A percentile compares a stretch with the other conserved stretches of the same genome.
phyloP scores from a whole-genome alignment of 1,140 invertebrate species.

The Drosophila pallidifrons region DNA sequence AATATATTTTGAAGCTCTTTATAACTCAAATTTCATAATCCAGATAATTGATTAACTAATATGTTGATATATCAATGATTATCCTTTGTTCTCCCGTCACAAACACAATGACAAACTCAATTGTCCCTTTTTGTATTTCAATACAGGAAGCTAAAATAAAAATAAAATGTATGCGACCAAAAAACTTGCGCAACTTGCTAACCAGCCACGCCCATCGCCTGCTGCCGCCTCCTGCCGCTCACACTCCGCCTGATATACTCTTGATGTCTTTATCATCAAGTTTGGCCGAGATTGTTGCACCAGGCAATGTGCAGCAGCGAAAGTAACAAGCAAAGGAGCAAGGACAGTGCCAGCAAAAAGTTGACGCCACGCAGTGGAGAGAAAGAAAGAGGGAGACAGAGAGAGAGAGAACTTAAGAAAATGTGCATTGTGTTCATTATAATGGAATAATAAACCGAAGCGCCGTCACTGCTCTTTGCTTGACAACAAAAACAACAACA shows the following conservation, averaged over 20 bases:
- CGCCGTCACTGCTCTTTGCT: constrained; percentile 22
- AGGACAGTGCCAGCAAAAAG: constrained; percentile 59
- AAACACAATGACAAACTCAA: background rate
- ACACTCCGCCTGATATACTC: background rate
- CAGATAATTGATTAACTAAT: too few relatives aligned
- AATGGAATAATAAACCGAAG: constrained; percentile 80
- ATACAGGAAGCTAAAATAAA: background rate
- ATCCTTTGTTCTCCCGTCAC: background rate
- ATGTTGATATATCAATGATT: background rate
- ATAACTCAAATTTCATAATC: too few relatives aligned
- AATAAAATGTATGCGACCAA: constrained; percentile 54
- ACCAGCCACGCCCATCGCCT: constrained; percentile 32
- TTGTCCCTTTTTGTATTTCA: background rate
- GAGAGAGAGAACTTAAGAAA: constrained; percentile 35
- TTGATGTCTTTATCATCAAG: constrained; percentile 39
- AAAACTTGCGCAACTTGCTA: constrained; percentile 67
- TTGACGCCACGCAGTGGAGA: constrained; percentile 37
- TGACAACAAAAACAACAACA: constrained; percentile 1
- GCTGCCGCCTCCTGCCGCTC: constrained; percentile 29
- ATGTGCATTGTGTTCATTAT: constrained; percentile 80
- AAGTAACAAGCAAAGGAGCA: constrained; percentile 64
- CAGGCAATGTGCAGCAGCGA: constrained; percentile 71
- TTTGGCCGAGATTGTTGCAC: constrained; percentile 67
- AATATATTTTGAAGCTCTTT: too few relatives aligned
- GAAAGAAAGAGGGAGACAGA: background rate